A percentile compares a stretch with the other conserved stretches of the same genome.
These are phyloP conservation scores for Eleutherodactylus coqui DNA, from an alignment of 2,797 vertebrate species.

Conservation along the genomic window DNA sequence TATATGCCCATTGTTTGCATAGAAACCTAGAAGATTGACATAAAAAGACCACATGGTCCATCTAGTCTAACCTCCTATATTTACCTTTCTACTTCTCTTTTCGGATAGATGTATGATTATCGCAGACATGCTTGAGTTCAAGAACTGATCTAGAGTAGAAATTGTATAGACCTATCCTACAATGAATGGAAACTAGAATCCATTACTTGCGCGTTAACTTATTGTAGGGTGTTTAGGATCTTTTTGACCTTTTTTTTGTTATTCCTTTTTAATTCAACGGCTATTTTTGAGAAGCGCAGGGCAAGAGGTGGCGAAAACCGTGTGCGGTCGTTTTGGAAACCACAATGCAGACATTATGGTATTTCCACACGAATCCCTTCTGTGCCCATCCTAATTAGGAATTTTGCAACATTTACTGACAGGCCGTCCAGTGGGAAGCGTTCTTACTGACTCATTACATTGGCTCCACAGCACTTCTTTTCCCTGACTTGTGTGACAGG, in stretches of 20 bases:
- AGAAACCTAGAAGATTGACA: too few species aligned
- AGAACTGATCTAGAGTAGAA: too few species aligned
- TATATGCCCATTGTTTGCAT: neutral
- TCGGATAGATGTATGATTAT: too few species aligned
- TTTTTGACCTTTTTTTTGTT: neutral
- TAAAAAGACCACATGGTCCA: too few species aligned
- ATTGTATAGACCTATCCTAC: too few species aligned
- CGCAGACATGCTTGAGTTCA: too few species aligned
- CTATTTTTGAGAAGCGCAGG: constrained; percentile 11
- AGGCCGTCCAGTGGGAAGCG: constrained; percentile 26
- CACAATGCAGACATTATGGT: constrained; percentile 53
- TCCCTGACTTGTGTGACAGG: constrained; percentile 31
- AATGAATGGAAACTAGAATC: too few species aligned
- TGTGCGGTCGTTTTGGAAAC: constrained; percentile 45
- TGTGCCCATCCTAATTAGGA: constrained; percentile 41
- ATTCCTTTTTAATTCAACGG: neutral
- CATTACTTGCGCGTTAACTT: too few species aligned
- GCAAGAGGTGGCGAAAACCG: constrained; percentile 37
- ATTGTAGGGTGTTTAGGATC: too few species aligned
- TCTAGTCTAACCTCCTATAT: too few species aligned
- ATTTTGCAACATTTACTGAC: constrained; percentile 57
- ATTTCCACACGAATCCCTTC: constrained; percentile 53
- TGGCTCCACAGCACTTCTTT: constrained; percentile 34
- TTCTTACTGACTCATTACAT: constrained; percentile 52
- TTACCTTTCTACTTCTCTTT: too few species aligned